Evolutionary conservation across 2,797 vertebrate genomes (phyloP).

Genomic region (Tauraco hartlaubi): DNA sequence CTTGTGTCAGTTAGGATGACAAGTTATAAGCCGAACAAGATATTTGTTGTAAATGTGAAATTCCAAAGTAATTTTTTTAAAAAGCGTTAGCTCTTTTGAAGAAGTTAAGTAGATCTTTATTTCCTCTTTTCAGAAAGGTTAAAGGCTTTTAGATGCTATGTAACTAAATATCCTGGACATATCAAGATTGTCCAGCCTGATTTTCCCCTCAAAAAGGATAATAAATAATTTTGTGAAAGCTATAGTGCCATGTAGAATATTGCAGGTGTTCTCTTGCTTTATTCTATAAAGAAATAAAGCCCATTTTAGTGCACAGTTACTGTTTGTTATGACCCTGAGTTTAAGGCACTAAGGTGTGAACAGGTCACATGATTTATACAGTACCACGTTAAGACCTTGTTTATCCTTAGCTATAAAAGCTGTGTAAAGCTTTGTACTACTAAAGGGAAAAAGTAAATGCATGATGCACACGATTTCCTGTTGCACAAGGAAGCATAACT

Average conservation of each 20-base stretch:
- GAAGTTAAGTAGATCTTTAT: neutral
- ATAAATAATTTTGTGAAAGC: conserved; percentile 6
- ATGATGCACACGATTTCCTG: neutral
- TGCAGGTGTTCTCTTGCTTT: conserved; percentile 23
- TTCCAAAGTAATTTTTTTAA: neutral
- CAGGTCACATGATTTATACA: neutral
- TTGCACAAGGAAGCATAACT: neutral
- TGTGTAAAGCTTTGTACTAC: neutral
- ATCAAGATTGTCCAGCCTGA: neutral
- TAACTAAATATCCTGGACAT: conserved; percentile 13
- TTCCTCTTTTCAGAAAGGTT: neutral
- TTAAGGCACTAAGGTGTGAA: neutral
- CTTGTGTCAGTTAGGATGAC: conserved; percentile 32
- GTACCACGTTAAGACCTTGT: neutral
- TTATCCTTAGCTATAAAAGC: neutral
- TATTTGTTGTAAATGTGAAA: neutral
- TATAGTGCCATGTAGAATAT: conserved; percentile 7
- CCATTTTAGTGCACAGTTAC: neutral
- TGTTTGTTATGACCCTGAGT: neutral
- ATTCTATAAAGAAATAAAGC: conserved; percentile 25
- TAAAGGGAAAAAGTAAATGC: neutral
- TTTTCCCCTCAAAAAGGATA: neutral
- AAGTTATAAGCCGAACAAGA: conserved; percentile 14
- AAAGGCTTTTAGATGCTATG: neutral
- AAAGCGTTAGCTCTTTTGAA: neutral